Evolutionary conservation across 2,113 vertebrate species (phyloP).

Genomic region (Calonectris borealis): DNA sequence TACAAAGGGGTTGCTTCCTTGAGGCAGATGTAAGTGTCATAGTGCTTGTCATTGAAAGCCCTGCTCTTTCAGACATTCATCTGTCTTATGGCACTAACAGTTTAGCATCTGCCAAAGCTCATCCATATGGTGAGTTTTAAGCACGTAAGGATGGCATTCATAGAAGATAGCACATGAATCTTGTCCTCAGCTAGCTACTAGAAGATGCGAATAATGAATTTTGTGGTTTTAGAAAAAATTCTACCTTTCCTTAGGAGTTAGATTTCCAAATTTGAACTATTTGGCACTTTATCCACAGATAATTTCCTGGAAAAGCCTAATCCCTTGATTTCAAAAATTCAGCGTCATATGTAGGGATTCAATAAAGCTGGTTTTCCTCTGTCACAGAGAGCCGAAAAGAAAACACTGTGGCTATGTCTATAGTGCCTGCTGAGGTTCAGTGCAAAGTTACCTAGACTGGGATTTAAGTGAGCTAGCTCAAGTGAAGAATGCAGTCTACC

Average conservation of each 20-base stretch:
- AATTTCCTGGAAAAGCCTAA: not conserved
- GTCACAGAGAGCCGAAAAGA: not conserved
- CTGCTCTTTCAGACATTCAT: not conserved
- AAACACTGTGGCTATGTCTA: not conserved
- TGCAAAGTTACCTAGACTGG: not conserved
- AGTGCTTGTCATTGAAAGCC: not conserved
- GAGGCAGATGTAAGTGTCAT: not conserved
- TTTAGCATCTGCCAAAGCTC: not conserved
- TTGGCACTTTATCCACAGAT: not conserved
- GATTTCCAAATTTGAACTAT: not conserved
- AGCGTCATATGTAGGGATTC: not conserved
- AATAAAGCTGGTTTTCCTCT: not conserved
- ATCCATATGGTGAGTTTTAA: not conserved
- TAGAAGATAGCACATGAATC: not conserved
- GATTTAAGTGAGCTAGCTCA: not conserved
- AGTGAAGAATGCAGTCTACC: not conserved
- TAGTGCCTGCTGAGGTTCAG: not conserved
- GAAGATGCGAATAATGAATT: not conserved
- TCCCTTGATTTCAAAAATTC: not conserved
- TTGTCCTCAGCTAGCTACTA: not conserved
- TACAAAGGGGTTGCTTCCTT: not conserved
- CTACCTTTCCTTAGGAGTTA: not conserved
- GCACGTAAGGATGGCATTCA: not conserved
- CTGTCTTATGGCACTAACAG: not conserved
- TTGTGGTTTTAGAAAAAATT: not conserved